Conservation (phyloP, 2,888 invertebrate genomes). For the Norana najaformis region DNA sequence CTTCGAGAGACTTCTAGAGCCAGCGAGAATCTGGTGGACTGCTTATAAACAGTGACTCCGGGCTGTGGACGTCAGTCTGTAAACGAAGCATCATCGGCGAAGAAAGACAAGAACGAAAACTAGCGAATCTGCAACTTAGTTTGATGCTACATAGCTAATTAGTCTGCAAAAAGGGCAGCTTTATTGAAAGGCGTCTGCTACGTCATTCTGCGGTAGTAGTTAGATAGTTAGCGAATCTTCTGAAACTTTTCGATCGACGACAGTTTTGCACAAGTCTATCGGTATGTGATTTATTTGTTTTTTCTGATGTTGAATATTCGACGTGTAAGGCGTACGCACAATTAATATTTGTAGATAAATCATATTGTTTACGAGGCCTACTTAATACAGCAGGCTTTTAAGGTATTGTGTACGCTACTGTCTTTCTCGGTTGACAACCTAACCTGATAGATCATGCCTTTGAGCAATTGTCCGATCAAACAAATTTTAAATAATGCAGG, state of each 20-base stretch:
- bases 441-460: neutral
- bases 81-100: neutral
- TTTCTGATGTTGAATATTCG: no score
- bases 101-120: neutral
- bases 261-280: neutral
- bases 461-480: neutral
- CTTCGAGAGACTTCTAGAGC: conserved; percentile 7
- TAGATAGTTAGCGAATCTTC: neutral
- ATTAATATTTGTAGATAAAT: no score
- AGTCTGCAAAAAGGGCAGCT: neutral
- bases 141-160: neutral
- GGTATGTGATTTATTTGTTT: neutral
- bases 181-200: neutral
- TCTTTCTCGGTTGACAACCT: no score
- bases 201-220: neutral
- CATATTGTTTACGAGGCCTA: no score
- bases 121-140: neutral
- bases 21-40: neutral
- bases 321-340: no score
- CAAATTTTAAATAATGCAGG: neutral
- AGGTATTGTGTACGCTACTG: no score
- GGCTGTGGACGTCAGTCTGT: neutral
- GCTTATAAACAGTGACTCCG: neutral
- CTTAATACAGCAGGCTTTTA: no score
- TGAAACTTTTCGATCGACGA: neutral